Conservation (phyloP, 2,888 invertebrate species). For the Drosophila fulvimacula region DNA sequence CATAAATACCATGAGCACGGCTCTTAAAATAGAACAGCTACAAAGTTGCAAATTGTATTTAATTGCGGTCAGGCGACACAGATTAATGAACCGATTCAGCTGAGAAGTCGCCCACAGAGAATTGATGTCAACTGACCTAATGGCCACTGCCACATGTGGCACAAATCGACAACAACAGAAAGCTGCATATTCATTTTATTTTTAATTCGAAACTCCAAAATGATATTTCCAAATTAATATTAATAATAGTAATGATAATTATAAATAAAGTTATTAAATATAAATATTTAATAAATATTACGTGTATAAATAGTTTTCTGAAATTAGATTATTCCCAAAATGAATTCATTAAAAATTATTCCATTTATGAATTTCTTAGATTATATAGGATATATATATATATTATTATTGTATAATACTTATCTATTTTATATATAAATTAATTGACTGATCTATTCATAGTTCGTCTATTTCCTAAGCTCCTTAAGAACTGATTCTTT, state of each 20-base stretch:
- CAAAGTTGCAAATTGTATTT: constrained; percentile 65
- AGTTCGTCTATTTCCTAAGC: too few species aligned
- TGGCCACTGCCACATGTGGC: neutral
- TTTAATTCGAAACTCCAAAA: neutral
- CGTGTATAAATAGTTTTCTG: neutral
- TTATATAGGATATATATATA: neutral
- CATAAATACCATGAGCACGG: constrained; percentile 65
- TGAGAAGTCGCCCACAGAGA: constrained; percentile 6
- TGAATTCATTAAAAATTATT: neutral
- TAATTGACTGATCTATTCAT: too few species aligned
- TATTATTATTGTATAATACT: neutral
- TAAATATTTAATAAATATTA: neutral
- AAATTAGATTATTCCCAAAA: neutral
- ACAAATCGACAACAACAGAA: neutral
- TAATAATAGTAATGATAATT: neutral
- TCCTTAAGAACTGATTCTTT: too few species aligned
- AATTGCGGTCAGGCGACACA: constrained; percentile 57
- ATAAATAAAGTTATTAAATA: neutral
- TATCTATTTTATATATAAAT: neutral
- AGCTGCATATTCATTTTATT: neutral
- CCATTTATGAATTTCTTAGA: neutral
- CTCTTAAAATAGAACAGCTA: constrained; percentile 61
- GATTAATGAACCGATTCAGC: constrained; percentile 61
- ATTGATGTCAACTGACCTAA: neutral
- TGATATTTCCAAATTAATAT: neutral